Evolutionary conservation across 2,888 invertebrate genomes (phyloP), one percentile per base, ranked within the genome.

Genomic region (Dasysyrphus albostriatus): DNA sequence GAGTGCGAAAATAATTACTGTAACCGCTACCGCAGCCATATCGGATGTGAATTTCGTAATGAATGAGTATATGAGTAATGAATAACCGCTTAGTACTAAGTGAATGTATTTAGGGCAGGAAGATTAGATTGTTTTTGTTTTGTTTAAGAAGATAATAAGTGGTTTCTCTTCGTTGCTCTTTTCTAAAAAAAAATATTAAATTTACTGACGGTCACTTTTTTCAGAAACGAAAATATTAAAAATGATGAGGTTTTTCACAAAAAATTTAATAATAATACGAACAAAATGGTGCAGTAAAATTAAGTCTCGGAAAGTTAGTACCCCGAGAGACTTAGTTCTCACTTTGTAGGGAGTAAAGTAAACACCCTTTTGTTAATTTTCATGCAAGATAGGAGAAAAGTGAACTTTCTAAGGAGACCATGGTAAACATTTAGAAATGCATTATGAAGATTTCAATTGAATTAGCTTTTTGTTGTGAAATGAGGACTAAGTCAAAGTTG

Each of bases 1-100:
- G 29, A 32, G 47, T 65, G 65, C 47, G 44, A 47, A 44, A 47
- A 65, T 65, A 44, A 42, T 65, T 65, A 65, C 61, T 42, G 39
- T 42, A 61, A 61, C 61, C 61, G n/a, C 47, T 44, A 61, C 61
- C 61, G n/a, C 65, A 65, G 65, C n/a, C 44, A 47, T 65, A 65
- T 65, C 65, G 65, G 47, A 65, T 65, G 32, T 47, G 65, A 47
- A 47, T 65, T 44, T 65, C 16, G 65, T 47, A 65, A 65, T 65
- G 44, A 47, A 63, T 42, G 61, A 63, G 16, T 19, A 61, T 19
- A 61, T 24, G 37, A 61, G 24, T 42, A 61, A 61, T 61, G 61
- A 47, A 47, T 44, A 32, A 29, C 47, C 47, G 47, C 16, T 44
- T 24, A 44, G 44, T 32, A n/a, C 29, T 65, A 65, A 65, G 32